Conservation (phyloP, 2,113 vertebrate genomes). For the Trogon melanurus region DNA sequence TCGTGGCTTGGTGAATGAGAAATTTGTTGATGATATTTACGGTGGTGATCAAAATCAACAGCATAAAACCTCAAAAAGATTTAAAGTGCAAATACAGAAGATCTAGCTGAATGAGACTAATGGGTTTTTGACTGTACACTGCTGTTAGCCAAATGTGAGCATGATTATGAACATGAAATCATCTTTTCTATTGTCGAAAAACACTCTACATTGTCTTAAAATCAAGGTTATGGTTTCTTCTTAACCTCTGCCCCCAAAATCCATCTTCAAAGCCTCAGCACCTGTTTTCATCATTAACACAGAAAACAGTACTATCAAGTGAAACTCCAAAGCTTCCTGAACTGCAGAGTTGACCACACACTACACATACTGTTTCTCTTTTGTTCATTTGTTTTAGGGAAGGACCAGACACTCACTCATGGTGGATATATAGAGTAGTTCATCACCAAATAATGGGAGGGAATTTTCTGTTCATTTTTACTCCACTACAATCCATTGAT, state of each 20-base stretch:
- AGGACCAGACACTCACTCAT: not conserved
- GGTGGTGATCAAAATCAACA: not conserved
- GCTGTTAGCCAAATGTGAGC: not conserved
- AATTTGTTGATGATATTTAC: not conserved
- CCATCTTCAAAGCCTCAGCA: not conserved
- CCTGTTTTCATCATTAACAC: not conserved
- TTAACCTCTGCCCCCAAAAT: not conserved
- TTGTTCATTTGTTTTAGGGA: not conserved
- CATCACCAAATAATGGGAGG: not conserved
- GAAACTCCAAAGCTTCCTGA: not conserved
- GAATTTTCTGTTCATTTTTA: conserved; percentile 9
- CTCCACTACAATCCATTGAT: not conserved
- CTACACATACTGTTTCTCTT: not conserved
- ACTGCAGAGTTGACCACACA: not conserved
- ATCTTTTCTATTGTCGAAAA: not conserved
- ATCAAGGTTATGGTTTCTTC: not conserved
- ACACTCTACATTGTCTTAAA: not conserved
- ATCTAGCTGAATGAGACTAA: not conserved
- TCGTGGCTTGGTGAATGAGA: not conserved
- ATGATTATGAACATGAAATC: not conserved
- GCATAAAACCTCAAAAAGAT: not conserved
- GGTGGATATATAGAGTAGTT: not conserved
- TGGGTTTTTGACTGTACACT: not conserved
- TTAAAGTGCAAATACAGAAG: not conserved
- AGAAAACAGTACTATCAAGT: not conserved